Base-by-base conservation (phyloP, 2,888 invertebrate genomes). In the Trichogramma dendrolimi region DNA sequence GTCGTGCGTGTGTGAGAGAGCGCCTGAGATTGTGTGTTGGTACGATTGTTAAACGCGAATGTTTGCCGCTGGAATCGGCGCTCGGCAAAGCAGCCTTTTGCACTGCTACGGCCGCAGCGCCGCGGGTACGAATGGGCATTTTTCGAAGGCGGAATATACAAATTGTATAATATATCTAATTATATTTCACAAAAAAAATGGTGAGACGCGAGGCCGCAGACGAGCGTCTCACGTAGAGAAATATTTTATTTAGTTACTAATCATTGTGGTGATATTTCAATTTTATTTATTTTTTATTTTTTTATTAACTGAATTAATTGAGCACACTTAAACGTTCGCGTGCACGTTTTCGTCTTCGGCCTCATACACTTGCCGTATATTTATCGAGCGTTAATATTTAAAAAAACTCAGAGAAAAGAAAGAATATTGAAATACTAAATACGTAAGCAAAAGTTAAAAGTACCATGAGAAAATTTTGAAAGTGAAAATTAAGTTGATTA, bases 101-200 rank as follows among this genome's bases (percentile, higher is more conserved):
- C 51, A 61, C 62, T 62, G 62, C 57, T 41, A 54, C 5, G 38
- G 51, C 6, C 61, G 62, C 41, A 8, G 62, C 60, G 62, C 55
- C 62, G 58, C 59, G 55, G 58, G 54, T 63, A 60, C 48, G 58
- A 65, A 7, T 55, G 57, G 58, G 62, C 56, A 11, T 55, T 65
- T 59, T 57, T 62, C 49, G 42, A 54, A 60, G 65, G 38, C 38
- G 60, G 63, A 59, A 58, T 52, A 50, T 47, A 48, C 62, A 75
- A 77, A 79, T 77, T 77, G 75, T 78, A 77, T 77, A 75, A 74
- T 77, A 78, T 78, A 78, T 75, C 74, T 78, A 78, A 76, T 27
- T 79, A 78, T 78, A 78, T 78, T 77, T 75, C 72, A 27, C 27
- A 72, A 73, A 63, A 69, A 69, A 71, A 69, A 69, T 70, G 74